Base-by-base conservation (phyloP, 2,888 invertebrate species). In the Crioceris asparagi region DNA sequence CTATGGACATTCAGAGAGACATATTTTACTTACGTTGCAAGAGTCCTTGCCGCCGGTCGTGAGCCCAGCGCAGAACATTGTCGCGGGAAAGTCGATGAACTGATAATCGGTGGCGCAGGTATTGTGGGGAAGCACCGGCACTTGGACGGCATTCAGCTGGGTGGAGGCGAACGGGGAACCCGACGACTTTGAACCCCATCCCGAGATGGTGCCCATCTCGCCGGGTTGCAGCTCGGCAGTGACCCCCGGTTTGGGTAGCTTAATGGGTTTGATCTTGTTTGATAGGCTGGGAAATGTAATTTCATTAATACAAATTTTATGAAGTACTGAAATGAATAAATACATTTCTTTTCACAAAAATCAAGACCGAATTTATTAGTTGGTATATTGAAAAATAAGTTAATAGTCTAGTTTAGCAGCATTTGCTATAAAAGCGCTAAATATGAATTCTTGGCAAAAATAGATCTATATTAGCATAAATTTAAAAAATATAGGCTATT, bases 51-150 rank as follows among this genome's bases (percentile, higher is more conserved):
- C 47, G 3, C 51, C 53, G 27, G 44, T 27, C 4, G 7, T n/a
- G 19, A 37, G 45, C 10, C 53, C 53, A 29, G 52, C 53, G 35
- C 53, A 53, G 34, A 53, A 52, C 45, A 47, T 43, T 29, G 38
- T 43, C 2, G 38, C 10, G 3, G 43, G 39, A 11, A 49, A 33
- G 1, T 19, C 4, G 5, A 47, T 10, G n/a, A 30, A 15, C 6
- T 12, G n/a, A 27, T 51, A 53, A 17, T 27, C 31, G 1, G 2
- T 32, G n/a, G 30, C 29, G 26, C 52, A 53, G n/a, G 12, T 17
- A 10, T 36, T 14, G 6, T 2, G 11, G 11, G 38, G 16, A 7
- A 40, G n/a, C 10, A 49, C 34, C 2, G 45, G 43, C 1, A 53
- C 16, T 33, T 44, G 35, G 5, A 46, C 44, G 7, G 45, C 46